Base-by-base conservation (phyloP, 2,113 vertebrate species). In the Emberiza fucata region DNA sequence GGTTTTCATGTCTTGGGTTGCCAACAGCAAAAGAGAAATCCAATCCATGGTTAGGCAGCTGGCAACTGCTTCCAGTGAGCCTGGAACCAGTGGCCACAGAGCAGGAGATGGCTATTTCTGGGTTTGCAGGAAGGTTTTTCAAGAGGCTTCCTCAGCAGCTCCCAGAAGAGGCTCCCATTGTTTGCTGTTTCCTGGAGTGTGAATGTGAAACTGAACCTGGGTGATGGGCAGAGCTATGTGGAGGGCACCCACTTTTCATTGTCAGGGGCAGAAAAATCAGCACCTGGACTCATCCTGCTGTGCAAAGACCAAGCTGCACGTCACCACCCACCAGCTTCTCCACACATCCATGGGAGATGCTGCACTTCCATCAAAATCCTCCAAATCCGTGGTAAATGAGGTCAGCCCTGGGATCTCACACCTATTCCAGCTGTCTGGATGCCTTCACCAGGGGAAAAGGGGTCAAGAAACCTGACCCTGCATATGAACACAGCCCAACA, bases 301-400 rank as follows among this genome's bases (percentile, higher is more conserved):
- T 28, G 21, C 14, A 35, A 85, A 76, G 72, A 61, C 44, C 71
- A 68, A 86, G 33, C 25, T 77, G n/a, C 54, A 69, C 48, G 59
- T 40, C 66, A 14, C 31, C 4, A 17, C 40, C 37, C 24, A 5
- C 15, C 85, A 85, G 35, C 15, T 81, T 23, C 64, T 75, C 42
- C 73, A 44, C 5, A 39, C 6, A 5, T 1, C 13, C 51, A 37
- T 1, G 11, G 60, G 40, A 66, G 42, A 40, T 15, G 81, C 45
- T 53, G 42, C 1, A 5, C 14, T 48, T 47, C 68, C 76, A 77
- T 1, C 31, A 6, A 53, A 78, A 61, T 16, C 54, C 28, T n/a
- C 50, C n/a, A 29, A 42, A 81, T 9, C 65, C 11, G 27, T 0
- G 0, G 25, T 3, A 59, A 56, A 8, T 0, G 0, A 69, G 40